Conservation (phyloP, 2,113 vertebrate genomes). For the Microcebus griseorufus region DNA sequence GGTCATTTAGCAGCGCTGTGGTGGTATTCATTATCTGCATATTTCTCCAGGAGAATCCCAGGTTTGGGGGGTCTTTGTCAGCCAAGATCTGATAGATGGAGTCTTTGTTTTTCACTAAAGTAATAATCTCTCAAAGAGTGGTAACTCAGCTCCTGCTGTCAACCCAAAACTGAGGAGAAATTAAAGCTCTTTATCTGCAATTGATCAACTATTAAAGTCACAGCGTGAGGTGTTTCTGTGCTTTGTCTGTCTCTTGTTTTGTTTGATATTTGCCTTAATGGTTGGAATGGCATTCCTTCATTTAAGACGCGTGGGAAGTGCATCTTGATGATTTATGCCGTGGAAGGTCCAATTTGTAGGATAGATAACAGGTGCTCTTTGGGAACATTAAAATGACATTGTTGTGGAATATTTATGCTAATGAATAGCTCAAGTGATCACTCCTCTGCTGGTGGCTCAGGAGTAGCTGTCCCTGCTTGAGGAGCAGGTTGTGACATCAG, state of each 20-base stretch:
- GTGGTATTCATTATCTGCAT: neutral
- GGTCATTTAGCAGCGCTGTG: neutral
- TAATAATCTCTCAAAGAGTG: conserved; percentile 47
- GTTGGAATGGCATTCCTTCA: conserved; percentile 26
- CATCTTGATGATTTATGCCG: conserved; percentile 50
- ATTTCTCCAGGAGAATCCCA: neutral
- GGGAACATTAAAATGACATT: conserved; percentile 56
- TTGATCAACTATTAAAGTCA: conserved; percentile 65
- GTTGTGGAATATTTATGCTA: conserved; percentile 62
- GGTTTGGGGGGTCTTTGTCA: neutral
- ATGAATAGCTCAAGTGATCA: conserved; percentile 40
- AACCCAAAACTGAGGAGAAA: conserved; percentile 56
- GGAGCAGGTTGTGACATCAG: neutral
- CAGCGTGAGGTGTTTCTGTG: conserved; percentile 24
- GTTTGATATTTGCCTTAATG: conserved; percentile 48
- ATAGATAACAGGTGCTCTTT: conserved; percentile 59
- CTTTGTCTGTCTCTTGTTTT: conserved; percentile 35
- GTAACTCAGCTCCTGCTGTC: conserved; percentile 17
- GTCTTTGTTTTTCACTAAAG: conserved; percentile 38
- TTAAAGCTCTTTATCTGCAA: conserved; percentile 62
- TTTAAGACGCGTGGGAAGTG: conserved; percentile 28
- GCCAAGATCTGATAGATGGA: neutral
- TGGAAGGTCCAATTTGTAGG: conserved; percentile 52
- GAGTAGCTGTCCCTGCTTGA: conserved; percentile 17
- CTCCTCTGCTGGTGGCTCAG: neutral